phyloP scores from a whole-genome alignment of 2,888 invertebrate genomes.

The Caenorhabditis drosophilae region DNA sequence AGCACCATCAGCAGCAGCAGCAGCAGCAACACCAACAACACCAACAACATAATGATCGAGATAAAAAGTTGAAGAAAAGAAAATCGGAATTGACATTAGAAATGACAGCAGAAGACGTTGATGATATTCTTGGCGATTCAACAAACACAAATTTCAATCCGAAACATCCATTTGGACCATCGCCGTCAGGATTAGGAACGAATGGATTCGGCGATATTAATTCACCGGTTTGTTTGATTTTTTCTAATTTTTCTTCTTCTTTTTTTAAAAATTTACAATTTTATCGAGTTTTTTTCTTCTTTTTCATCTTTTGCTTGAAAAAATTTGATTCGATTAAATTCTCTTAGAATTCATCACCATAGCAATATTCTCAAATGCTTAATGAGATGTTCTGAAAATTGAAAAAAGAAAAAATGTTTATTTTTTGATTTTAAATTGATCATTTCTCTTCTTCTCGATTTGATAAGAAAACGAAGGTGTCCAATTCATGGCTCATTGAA shows the following conservation, averaged over 20 bases:
- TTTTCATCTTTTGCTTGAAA: not conserved
- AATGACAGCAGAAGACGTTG: conserved; percentile 33
- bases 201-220: conserved; percentile 25
- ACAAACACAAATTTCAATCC: conserved; percentile 20
- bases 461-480: too few relatives aligned
- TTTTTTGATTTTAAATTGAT: too few relatives aligned
- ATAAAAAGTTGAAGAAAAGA: conserved; percentile 32
- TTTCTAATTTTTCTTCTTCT: not conserved
- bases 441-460: too few relatives aligned
- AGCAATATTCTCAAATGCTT: not conserved
- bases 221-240: conserved; percentile 16
- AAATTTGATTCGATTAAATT: not conserved
- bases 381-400: not conserved
- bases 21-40: not conserved
- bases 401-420: not conserved
- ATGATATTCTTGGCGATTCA: conserved; percentile 19
- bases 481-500: too few relatives aligned
- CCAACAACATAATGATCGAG: not conserved
- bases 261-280: not conserved
- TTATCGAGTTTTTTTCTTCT: not conserved
- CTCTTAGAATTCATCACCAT: not conserved
- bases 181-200: conserved; percentile 13
- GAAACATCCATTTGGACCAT: conserved; percentile 34
- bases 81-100: conserved; percentile 26
- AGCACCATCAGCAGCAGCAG: too few relatives aligned